Percentiles rank a stretch among this genome's conserved stretches.
These are phyloP conservation scores for Papilio polyxenes DNA, from an alignment of 1,140 invertebrate species.

Conservation along the genomic window DNA sequence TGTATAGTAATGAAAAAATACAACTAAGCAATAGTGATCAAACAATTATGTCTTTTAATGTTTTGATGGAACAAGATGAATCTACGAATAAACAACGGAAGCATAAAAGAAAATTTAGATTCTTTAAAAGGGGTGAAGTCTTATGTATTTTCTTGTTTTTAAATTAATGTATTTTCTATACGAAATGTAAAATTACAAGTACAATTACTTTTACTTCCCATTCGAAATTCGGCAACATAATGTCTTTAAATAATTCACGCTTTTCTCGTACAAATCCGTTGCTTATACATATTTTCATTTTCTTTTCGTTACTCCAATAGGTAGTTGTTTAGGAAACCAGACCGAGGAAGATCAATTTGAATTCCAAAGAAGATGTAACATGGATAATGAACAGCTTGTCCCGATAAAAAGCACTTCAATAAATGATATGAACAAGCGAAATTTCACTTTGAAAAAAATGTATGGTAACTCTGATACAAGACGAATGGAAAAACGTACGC, in stretches of 20 bases:
- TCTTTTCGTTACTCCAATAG: constrained; percentile 46
- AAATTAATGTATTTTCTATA: neutral
- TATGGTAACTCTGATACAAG: constrained; percentile 31
- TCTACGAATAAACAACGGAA: constrained; percentile 45
- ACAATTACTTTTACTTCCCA: no score
- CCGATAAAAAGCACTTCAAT: constrained; percentile 17
- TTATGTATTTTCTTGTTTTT: neutral
- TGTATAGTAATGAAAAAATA: constrained; percentile 49
- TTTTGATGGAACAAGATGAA: constrained; percentile 55
- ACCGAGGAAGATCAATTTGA: constrained; percentile 55
- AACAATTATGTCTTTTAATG: constrained; percentile 69
- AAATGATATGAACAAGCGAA: constrained; percentile 43
- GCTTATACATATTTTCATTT: neutral
- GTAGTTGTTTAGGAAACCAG: constrained; percentile 54
- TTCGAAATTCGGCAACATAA: no score
- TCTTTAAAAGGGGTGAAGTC: constrained; percentile 57
- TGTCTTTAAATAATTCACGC: neutral
- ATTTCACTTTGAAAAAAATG: constrained; percentile 49
- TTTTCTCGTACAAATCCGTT: neutral
- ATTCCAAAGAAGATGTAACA: constrained; percentile 46
- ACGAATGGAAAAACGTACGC: constrained; percentile 38
- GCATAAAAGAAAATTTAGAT: constrained; percentile 57
- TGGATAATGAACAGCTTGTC: constrained; percentile 7
- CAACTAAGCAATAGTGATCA: constrained; percentile 64
- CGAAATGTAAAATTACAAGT: no score